A percentile compares a stretch with the other conserved stretches of the same genome.
Conservation (phyloP, 2,797 vertebrate genomes). For the Gymnocypris eckloni region DNA sequence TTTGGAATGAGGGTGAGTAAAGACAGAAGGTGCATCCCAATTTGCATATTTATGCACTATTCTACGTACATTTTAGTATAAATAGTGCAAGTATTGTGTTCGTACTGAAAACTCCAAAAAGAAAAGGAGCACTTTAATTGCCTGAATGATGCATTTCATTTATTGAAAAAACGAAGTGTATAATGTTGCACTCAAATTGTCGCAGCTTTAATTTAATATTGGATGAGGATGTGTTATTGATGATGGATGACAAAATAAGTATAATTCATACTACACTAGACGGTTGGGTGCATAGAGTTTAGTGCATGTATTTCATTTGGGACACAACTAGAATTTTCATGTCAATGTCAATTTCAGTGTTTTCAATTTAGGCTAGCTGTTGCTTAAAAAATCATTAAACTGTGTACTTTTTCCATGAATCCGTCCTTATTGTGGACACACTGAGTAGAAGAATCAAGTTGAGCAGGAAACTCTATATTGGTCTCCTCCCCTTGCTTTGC, state of each 20-base stretch:
- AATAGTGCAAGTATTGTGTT: background rate
- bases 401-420: background rate
- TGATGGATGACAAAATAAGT: background rate
- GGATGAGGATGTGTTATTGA: background rate
- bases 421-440: background rate
- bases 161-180: background rate
- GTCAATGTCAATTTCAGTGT: background rate
- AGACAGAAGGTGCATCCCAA: background rate
- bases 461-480: conserved; percentile 69
- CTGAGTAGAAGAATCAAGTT: conserved; percentile 70
- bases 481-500: conserved; percentile 69
- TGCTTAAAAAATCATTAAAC: background rate
- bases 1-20: background rate
- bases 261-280: background rate
- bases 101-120: background rate
- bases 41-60: background rate
- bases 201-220: background rate
- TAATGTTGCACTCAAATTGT: background rate
- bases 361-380: background rate
- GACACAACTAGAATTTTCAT: background rate
- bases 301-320: background rate
- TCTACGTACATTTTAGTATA: too few species aligned
- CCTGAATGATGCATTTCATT: background rate
- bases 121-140: background rate
- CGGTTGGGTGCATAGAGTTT: background rate